Evolutionary conservation across 1,140 invertebrate species (phyloP), one percentile per base, ranked within the genome.

Genomic region (Calycopis cecrops): DNA sequence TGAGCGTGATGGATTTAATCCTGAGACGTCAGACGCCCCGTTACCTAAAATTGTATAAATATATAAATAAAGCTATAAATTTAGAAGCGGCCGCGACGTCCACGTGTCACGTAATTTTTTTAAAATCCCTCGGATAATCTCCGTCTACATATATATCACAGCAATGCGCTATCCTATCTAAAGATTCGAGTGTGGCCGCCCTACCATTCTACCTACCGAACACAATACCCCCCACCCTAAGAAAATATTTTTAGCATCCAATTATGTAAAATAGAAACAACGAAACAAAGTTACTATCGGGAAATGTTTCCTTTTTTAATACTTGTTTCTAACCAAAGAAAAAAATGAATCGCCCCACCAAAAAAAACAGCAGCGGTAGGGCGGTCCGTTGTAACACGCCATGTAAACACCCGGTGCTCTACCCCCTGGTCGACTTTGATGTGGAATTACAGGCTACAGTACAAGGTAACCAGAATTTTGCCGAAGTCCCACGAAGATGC

Each of bases 91-190:
- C 53, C 53, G 42, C 53, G 44, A 14, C 28, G 53, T 62, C 58
- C 52, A 38, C 52, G 11, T 53, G 40, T 33, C 38, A 40, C 18
- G 33, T 42, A 44, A 33, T 53, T 53, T 53, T 53, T 44, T 52
- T n/a, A n/a, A 40, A 52, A 52, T 52, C 52, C 52, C 18, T 68
- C 69, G 69, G 69, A 67, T 71, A 56, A 55, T 71, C 71, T 63
- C 65, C 40, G 40, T 44, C 71, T 76, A 76, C 62, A 67, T 72
- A 63, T 66, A 79, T 84, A 84, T 84, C 80, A 84, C 80, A 84
- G 80, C 73, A 69, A 67, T 71, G 63, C 74, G 70, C 67, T 63
- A 69, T 42, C 69, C 69, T 73, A 75, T 56, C 72, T 76, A 77
- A 73, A 55, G 49, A 63, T 62, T 62, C 59, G 63, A 65, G 61